Evolutionary conservation across 2,797 vertebrate genomes (phyloP), one percentile per base, ranked within the genome.

Genomic region (Megalops cyprinoides): DNA sequence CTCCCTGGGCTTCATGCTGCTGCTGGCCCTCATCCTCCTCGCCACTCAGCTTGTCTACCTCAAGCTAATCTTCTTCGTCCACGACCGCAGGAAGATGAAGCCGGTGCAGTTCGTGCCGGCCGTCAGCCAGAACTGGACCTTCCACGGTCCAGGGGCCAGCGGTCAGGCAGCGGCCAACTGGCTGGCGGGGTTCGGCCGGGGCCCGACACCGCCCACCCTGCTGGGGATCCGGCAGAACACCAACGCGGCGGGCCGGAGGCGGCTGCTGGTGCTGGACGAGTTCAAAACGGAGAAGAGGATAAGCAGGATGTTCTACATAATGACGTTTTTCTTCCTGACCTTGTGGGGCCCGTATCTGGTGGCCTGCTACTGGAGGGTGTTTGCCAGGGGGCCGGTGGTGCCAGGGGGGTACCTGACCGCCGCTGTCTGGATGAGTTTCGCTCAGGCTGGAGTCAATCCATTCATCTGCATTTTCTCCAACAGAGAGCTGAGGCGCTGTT

Each of bases 391-490:
- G 87, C 97, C 97, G 14, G 96, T 96, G 79, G 97, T 99, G 87
- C 98, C 98, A 18, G 96, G 96, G 87, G 97, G 98, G 88, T 99
- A 99, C 96, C 95, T 99, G 94, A 99, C 98, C 20, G 97, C 98
- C 0, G 97, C 98, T 82, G 98, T 99, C 92, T 99, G 98, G 98
- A 99, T 99, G 98, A 99, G 98, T 94, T 99, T 99, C 89, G 98
- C 98, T 93, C 98, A 99, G 94, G 98, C 98, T 82, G 98, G 98
- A 93, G 98, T 99, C 95, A 99, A 99, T 93, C 98, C 98, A 90
- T 99, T 99, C 96, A 97, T 99, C 96, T 99, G 98, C 95, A 99
- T 99, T 96, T 98, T 99, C 95, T 99, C 98, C 95, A 99, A 99
- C 96, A 95, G 98, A 94, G 98, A 99, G 97, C 97, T 99, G 84